Evolutionary conservation across 2,888 invertebrate species (phyloP), one percentile per base, ranked within the genome.

Genomic region (Rhimphoctona megacephalus): DNA sequence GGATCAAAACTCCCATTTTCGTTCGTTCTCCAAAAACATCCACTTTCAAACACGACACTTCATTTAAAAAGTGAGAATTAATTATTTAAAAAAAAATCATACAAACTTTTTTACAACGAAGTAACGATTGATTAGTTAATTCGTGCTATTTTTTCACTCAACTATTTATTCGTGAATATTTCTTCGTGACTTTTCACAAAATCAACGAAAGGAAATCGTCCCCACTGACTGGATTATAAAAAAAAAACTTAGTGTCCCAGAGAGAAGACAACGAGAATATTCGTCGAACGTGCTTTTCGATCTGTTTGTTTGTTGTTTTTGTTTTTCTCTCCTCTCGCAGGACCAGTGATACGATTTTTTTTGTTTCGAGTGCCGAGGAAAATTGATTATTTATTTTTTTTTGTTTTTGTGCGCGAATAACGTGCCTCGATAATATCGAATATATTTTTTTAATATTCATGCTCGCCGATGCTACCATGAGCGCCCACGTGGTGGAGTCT

Each of bases 401-500:
- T 19, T 22, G 25, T 72, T 69, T 39, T 43, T 78, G 77, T 78
- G 46, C n/a, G 25, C 39, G 64, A 54, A 52, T 46, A 61, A 57
- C 66, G 83, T 87, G 78, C 43, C 74, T 8, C 77, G 76, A 49
- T 73, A 9, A 46, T 61, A 30, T 46, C 52, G 19, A 25, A 52
- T 19, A 61, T 25, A 49, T 33, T 54, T 52, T n/a, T 25, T 39
- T 7, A 36, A 46, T 64, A 76, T 61, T 43, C 30, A 54, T 69
- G 54, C 69, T 33, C 46, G 61, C 77, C 83, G 85, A 88, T 88
- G 88, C 85, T 61, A 91, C 89, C 64, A 93, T 93, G 93, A 91
- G 89, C 90, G 86, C 89, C 88, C 93, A 92, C 92, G 92, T 92
- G 91, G 91, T 93, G 89, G 92, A 93, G 86, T 88, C 91, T 66